These are phyloP conservation scores for Zaprionus camerounensis DNA, from an alignment of 1,140 invertebrate genomes.

Conservation along the genomic window DNA sequence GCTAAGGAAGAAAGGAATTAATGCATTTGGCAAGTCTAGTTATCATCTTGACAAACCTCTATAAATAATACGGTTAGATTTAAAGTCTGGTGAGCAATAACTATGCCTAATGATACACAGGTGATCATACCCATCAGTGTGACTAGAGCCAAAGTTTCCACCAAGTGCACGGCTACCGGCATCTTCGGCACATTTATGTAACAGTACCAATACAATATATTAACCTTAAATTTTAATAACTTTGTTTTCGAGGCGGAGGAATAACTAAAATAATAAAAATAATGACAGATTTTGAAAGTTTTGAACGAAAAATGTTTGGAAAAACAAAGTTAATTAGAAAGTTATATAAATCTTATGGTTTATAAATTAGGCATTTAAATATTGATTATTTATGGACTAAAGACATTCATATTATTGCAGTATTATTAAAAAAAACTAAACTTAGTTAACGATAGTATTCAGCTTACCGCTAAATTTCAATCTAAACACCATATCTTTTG, in stretches of 20 bases:
- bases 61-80: conserved; percentile 43
- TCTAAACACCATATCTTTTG: too few species aligned
- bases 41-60: conserved; percentile 43
- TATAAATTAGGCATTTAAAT: too few species aligned
- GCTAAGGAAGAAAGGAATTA: conserved; percentile 28
- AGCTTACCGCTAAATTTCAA: too few species aligned
- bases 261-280: background rate
- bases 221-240: background rate
- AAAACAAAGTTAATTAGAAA: too few species aligned
- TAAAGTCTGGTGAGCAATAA: conserved; percentile 50
- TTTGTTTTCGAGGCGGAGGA: background rate
- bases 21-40: background rate
- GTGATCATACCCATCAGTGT: conserved; percentile 62
- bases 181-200: conserved; percentile 31
- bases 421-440: too few species aligned
- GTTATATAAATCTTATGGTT: too few species aligned
- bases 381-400: too few species aligned
- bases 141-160: conserved; percentile 58
- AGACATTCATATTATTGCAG: too few species aligned
- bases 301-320: background rate
- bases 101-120: conserved; percentile 58
- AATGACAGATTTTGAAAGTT: background rate
- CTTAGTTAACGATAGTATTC: too few species aligned
- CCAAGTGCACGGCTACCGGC: conserved; percentile 62
- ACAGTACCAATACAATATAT: background rate